Evolutionary conservation across 2,797 vertebrate species (phyloP).

Genomic region (Darevskia mixta): DNA sequence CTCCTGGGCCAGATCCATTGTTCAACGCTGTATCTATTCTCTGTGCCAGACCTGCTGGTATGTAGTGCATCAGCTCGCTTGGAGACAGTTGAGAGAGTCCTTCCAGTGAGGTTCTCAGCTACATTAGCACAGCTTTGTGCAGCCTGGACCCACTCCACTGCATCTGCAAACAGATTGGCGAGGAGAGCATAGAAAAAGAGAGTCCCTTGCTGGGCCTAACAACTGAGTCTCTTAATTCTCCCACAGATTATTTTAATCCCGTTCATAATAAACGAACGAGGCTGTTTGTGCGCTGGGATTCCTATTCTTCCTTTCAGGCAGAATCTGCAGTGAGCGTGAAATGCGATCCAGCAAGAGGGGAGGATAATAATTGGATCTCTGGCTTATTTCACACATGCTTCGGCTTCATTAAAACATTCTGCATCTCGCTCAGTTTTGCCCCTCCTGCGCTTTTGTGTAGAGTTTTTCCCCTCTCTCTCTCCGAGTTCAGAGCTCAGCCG

Average conservation of each 20-base stretch:
- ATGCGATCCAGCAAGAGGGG: constrained; percentile 61
- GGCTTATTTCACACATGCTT: constrained; percentile 27
- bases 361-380: constrained; percentile 50
- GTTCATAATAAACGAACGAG: constrained; percentile 55
- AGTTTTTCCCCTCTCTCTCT: constrained; percentile 47
- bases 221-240: constrained; percentile 64
- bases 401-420: constrained; percentile 40
- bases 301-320: constrained; percentile 46
- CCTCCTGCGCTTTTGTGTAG: constrained; percentile 4
- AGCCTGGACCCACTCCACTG: constrained; percentile 60
- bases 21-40: not conserved
- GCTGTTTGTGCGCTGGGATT: constrained; percentile 59
- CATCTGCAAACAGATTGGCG: constrained; percentile 46
- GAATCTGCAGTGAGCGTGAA: constrained; percentile 63
- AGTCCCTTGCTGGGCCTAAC: constrained; percentile 56
- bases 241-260: constrained; percentile 67
- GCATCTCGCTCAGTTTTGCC: constrained; percentile 3
- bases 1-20: accelerated
- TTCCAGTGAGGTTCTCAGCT: constrained; percentile 55
- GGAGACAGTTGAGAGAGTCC: constrained; percentile 25
- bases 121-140: constrained; percentile 59
- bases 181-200: not conserved
- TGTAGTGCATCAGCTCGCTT: constrained; percentile 14
- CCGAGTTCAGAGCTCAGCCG: constrained; percentile 58
- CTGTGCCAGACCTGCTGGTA: constrained; percentile 17